phyloP scores from a whole-genome alignment of 2,888 invertebrate genomes.

The Caenorhabditis macrosperma region DNA sequence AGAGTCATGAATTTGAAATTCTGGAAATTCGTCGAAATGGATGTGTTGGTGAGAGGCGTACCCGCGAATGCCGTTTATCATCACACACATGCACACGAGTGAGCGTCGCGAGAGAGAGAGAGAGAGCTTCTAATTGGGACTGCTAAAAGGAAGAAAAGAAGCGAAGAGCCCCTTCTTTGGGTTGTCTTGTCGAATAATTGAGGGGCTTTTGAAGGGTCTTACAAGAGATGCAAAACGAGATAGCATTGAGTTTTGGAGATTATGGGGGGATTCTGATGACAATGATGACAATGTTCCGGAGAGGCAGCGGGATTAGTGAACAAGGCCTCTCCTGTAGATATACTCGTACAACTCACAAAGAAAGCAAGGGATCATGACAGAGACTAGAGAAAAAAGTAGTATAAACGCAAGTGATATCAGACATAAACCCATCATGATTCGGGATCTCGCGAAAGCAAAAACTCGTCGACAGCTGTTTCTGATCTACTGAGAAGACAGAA shows the following conservation, averaged over 20 bases:
- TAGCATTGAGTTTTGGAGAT: slow-evolving; percentile 30
- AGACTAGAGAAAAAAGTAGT: too few relatives aligned
- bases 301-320: slow-evolving; percentile 3
- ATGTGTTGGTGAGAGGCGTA: slow-evolving; percentile 14
- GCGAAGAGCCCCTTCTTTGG: background rate
- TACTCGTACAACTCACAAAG: background rate
- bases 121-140: slow-evolving; percentile 45
- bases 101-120: too few relatives aligned
- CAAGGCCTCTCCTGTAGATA: slow-evolving; percentile 3
- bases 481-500: background rate
- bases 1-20: slow-evolving; percentile 53
- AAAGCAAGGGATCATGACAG: too few relatives aligned
- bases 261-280: slow-evolving; percentile 2
- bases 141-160: slow-evolving; percentile 3
- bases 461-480: background rate
- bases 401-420: too few relatives aligned
- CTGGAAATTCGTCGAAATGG: slow-evolving; percentile 32
- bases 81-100: too few relatives aligned
- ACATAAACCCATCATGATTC: too few relatives aligned
- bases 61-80: slow-evolving; percentile 17
- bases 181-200: slow-evolving; percentile 52
- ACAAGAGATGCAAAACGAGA: slow-evolving; percentile 40
- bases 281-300: background rate
- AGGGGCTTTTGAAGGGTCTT: slow-evolving; percentile 51
- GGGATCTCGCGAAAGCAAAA: background rate